Evolutionary conservation across 2,888 invertebrate genomes (phyloP).

Genomic region (Subacronicta megacephala): DNA sequence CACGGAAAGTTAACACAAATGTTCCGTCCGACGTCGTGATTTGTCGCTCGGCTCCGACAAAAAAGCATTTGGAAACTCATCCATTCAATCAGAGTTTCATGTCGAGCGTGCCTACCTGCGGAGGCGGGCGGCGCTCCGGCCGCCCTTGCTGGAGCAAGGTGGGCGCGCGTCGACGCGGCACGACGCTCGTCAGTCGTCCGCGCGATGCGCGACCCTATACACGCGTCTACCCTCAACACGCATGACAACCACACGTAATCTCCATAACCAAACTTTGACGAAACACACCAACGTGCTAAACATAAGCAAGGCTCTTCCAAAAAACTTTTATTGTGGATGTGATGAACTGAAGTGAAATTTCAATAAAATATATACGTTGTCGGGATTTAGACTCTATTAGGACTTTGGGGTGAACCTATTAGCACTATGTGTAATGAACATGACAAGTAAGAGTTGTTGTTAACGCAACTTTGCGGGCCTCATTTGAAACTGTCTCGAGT

Average conservation of each 20-base stretch:
- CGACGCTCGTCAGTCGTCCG: slow-evolving; percentile 71
- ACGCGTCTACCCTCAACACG: slow-evolving; percentile 56
- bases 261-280: slow-evolving; percentile 65
- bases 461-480: slow-evolving; percentile 50
- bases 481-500: slow-evolving; percentile 54
- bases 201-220: slow-evolving; percentile 66
- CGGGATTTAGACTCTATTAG: slow-evolving; percentile 29
- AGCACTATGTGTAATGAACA: slow-evolving; percentile 55
- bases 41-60: slow-evolving; percentile 53
- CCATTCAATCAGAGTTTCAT: slow-evolving; percentile 64
- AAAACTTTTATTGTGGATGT: slow-evolving; percentile 47
- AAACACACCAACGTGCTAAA: slow-evolving; percentile 37
- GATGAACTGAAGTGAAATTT: slow-evolving; percentile 53
- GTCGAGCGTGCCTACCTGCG: slow-evolving; percentile 69
- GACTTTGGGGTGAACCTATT: slow-evolving; percentile 49
- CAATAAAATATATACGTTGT: slow-evolving; percentile 21
- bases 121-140: slow-evolving; percentile 66
- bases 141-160: slow-evolving; percentile 59
- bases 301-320: slow-evolving; percentile 22
- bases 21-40: slow-evolving; percentile 53
- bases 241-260: slow-evolving; percentile 63
- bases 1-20: slow-evolving; percentile 52
- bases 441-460: slow-evolving; percentile 54
- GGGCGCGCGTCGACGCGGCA: slow-evolving; percentile 51
- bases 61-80: slow-evolving; percentile 62